Evolutionary conservation across 2,113 vertebrate species (phyloP), one percentile per base, ranked within the genome.

Genomic region (Semicossyphus pulcher): DNA sequence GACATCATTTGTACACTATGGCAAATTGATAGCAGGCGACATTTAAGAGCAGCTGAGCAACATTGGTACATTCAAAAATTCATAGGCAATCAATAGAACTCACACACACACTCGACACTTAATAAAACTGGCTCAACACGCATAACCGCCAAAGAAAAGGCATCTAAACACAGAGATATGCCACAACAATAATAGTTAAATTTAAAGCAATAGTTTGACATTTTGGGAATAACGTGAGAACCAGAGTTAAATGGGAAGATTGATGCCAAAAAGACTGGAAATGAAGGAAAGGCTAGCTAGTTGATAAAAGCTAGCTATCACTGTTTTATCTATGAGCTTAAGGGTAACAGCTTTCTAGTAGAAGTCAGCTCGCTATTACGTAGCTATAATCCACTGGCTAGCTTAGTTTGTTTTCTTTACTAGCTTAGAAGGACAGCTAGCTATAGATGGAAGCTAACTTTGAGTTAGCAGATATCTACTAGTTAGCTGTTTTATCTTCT

Each of bases 1-100:
- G 89, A 92, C 90, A 89, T 92, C 90, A 84, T 91, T 83, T 87
- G 84, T 89, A 93, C 89, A 90, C 83, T 45, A 83, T 88, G 88
- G 91, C 86, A 91, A 84, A 88, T 66, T 68, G 61, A 91, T 57
- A 84, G 91, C 91, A 92, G 88, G 88, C 87, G 57, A 86, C 79
- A 91, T 49, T 84, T 78, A 90, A 85, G 84, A 92, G 89, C 86
- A 92, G 90, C 85, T 78, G 73, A 89, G 86, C 77, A 78, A 91
- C 86, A 81, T 88, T 61, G 7, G 72, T 92, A 93, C 92, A 93
- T 93, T 93, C 92, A 92, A 70, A 82, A 79, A 76, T 86, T 70
- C 44, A 86, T 85, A 81, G 74, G 67, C 72, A 80, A 83, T 85
- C 73, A 76, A 52, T 70, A 76, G 28, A 81, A 76, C 53, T 72